A percentile compares a stretch with the other conserved stretches of the same genome.
Evolutionary conservation across 2,888 invertebrate genomes (phyloP).

Genomic region (Apodemia duryi): DNA sequence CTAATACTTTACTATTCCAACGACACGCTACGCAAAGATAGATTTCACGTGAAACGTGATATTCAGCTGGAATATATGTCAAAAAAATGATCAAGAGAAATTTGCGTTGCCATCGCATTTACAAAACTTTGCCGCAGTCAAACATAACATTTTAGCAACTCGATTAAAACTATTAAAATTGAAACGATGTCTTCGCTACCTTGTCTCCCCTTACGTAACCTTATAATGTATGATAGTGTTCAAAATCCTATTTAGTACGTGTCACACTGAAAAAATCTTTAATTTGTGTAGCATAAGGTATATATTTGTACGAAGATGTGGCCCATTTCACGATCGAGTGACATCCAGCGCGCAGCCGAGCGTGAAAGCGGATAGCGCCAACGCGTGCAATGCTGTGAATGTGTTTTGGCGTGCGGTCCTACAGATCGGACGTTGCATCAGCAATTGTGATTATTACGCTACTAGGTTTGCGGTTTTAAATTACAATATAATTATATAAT

Average conservation of each 20-base stretch:
- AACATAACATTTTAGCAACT: not conserved
- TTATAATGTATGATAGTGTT: slow-evolving; percentile 14
- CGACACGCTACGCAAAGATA: too few relatives aligned
- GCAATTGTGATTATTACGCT: not conserved
- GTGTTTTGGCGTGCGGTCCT: slow-evolving; percentile 21
- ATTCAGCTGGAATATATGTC: not conserved
- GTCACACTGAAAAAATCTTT: not conserved
- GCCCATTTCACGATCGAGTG: slow-evolving; percentile 35
- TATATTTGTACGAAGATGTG: not conserved
- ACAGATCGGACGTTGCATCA: not conserved
- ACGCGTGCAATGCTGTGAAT: slow-evolving; percentile 29
- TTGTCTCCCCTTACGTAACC: not conserved
- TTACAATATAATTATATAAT: too few relatives aligned
- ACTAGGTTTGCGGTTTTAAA: not conserved
- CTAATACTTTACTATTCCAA: too few relatives aligned
- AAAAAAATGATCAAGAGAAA: not conserved
- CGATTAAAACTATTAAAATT: not conserved
- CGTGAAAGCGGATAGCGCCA: slow-evolving; percentile 36
- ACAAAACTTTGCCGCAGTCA: not conserved
- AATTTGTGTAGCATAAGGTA: not conserved
- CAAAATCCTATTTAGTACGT: slow-evolving; percentile 8
- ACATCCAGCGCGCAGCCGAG: slow-evolving; percentile 31
- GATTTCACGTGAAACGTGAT: too few relatives aligned
- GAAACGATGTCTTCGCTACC: not conserved
- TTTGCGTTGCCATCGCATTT: not conserved